Conservation (phyloP, 2,888 invertebrate species). For the Ligdia adustata region DNA sequence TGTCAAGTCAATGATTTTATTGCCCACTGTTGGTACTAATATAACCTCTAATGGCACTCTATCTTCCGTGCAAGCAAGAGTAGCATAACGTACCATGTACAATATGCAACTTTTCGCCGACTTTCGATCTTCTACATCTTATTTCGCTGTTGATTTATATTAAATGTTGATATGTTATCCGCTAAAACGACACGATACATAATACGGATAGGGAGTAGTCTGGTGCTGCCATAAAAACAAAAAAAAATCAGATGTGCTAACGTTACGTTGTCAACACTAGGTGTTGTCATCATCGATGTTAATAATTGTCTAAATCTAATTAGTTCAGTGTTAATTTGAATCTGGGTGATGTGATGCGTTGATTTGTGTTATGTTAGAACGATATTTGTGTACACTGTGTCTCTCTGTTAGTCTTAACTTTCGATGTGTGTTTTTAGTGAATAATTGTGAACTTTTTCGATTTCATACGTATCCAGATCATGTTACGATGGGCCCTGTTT, state of each 20-base stretch:
- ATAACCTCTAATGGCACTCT: too few relatives aligned
- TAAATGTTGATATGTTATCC: too few relatives aligned
- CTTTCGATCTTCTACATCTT: too few relatives aligned
- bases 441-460: conserved; percentile 28
- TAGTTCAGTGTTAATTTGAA: conserved; percentile 10
- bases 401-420: conserved; percentile 21
- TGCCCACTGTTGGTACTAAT: too few relatives aligned
- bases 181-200: background rate
- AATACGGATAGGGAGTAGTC: background rate
- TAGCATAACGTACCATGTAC: too few relatives aligned
- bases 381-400: conserved; percentile 15
- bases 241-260: conserved; percentile 2
- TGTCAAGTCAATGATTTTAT: too few relatives aligned
- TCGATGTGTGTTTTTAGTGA: conserved; percentile 19
- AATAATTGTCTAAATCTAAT: conserved; percentile 13
- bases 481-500: background rate
- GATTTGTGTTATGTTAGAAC: conserved; percentile 9
- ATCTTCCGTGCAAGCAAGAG: too few relatives aligned
- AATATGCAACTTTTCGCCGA: too few relatives aligned
- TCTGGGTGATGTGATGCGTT: conserved; percentile 19
- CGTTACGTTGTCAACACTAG: conserved; percentile 7
- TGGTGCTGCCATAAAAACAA: conserved; percentile 12
- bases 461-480: conserved; percentile 2
- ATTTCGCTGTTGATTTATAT: too few relatives aligned
- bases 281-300: conserved; percentile 25